Conservation (phyloP, 2,797 vertebrate species). For the Acipenser transmontanus region DNA sequence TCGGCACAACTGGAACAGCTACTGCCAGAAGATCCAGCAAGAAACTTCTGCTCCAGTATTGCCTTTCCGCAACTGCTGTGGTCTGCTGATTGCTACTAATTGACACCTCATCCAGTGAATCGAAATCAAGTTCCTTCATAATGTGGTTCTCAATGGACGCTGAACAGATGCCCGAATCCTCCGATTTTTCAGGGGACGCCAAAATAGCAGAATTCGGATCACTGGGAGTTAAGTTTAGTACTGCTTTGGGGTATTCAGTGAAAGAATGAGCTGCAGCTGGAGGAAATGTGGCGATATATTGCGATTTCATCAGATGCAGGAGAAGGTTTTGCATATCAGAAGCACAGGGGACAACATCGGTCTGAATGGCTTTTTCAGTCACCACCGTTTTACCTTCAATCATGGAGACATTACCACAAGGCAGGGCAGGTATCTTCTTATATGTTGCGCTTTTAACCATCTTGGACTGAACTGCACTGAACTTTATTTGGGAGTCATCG, state of each 20-base stretch:
- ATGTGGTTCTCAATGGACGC: slow-evolving; percentile 41
- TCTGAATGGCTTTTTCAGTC: slow-evolving; percentile 76
- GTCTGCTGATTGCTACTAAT: slow-evolving; percentile 21
- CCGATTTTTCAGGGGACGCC: slow-evolving; percentile 59
- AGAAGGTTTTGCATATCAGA: slow-evolving; percentile 74
- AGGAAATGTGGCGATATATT: slow-evolving; percentile 33
- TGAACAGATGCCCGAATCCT: slow-evolving; percentile 31
- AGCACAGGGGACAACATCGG: slow-evolving; percentile 59
- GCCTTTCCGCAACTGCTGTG: slow-evolving; percentile 48
- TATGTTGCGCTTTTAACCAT: slow-evolving; percentile 23
- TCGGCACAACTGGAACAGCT: slow-evolving; percentile 82
- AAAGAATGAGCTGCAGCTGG: slow-evolving; percentile 12
- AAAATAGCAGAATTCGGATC: slow-evolving; percentile 52
- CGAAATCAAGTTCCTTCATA: slow-evolving; percentile 83
- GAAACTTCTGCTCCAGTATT: slow-evolving; percentile 86
- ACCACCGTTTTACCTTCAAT: slow-evolving; percentile 3
- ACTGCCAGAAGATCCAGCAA: slow-evolving; percentile 82
- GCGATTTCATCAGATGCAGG: slow-evolving; percentile 70
- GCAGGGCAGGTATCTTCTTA: slow-evolving; percentile 29
- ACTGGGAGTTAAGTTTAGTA: slow-evolving; percentile 49
- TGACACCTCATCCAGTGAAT: slow-evolving; percentile 28
- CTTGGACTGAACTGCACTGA: slow-evolving; percentile 33
- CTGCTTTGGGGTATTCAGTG: slow-evolving; percentile 41
- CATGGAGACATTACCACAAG: slow-evolving; percentile 4
- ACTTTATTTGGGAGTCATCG: slow-evolving; percentile 44